phyloP scores from a whole-genome alignment of 2,113 vertebrate species.

The Crocuta crocuta region DNA sequence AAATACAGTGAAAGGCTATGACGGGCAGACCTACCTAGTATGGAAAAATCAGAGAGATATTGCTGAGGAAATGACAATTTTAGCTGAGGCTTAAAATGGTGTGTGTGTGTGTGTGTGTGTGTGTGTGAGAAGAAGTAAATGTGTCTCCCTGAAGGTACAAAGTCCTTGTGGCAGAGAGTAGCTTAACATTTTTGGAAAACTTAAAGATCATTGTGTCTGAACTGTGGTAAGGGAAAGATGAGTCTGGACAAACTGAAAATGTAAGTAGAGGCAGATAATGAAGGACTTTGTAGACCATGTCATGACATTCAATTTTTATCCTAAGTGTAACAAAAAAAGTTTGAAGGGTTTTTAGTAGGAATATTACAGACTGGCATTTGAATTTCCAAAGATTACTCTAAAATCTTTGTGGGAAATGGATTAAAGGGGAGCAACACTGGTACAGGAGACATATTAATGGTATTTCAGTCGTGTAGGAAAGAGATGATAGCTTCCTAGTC shows the following conservation, averaged over 20 bases:
- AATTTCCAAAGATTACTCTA: neutral
- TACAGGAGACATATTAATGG: neutral
- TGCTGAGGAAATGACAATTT: neutral
- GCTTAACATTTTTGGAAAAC: conserved; percentile 19
- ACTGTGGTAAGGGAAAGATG: neutral
- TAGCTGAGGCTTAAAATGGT: conserved; percentile 9
- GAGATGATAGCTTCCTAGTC: neutral
- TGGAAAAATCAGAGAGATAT: neutral
- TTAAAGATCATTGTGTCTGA: neutral
- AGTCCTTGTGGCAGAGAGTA: neutral
- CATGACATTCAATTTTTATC: neutral
- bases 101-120: neutral
- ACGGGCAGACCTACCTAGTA: neutral
- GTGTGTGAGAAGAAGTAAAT: neutral
- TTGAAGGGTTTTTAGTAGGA: neutral
- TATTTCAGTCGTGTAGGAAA: neutral
- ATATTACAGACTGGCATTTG: neutral
- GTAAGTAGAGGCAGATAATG: neutral
- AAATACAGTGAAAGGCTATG: neutral
- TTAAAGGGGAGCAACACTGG: neutral
- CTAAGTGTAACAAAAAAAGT: neutral
- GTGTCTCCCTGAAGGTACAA: neutral
- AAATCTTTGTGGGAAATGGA: neutral
- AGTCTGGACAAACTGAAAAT: neutral
- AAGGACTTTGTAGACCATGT: neutral